Evolutionary conservation across 2,888 invertebrate genomes (phyloP), one percentile per base, ranked within the genome.

Genomic region (Allolobophora icterica): DNA sequence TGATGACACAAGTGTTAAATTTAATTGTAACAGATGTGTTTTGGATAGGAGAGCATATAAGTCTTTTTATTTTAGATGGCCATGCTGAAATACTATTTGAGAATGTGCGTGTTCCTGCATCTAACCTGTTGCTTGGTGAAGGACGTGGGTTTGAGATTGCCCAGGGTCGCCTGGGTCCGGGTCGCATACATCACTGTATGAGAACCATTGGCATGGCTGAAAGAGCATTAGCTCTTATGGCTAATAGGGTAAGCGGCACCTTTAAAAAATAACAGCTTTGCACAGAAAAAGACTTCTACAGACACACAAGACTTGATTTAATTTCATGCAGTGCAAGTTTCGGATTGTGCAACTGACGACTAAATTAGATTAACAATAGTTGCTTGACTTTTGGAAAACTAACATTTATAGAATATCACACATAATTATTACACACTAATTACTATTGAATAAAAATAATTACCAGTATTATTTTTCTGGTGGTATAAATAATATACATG

Each of bases 141-240:
- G 96, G 96, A 58, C 93, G 95, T 33, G 96, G 96, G 24, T 96
- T 96, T 94, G 96, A 96, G 93, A 96, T 96, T 91, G 96, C 96
- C 45, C 96, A 96, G 93, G 96, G 96, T 89, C 94, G 96, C 24
- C 94, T 96, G 71, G 96, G 96, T 8, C 96, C 96, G 0, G 96
- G 96, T 15, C 93, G 96, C 84, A 96, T 96, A 84, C 96, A 96
- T 92, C 96, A 96, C 93, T 96, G 96, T 92, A 96, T 96, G 96
- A 93, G 96, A 90, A 93, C 95, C 84, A 95, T 96, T 89, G 96
- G 96, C 5, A 94, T 94, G 92, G 94, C 95, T 30, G 95, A 96
- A 92, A 92, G 95, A 40, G 95, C 95, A 0, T 93, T 96, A 84
- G 94, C 94, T 84, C 93, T 95, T 21, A 95, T 96, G 95, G 92